These are phyloP conservation scores for Schizotus pectinicornis DNA, from an alignment of 2,888 invertebrate species.

Conservation along the genomic window DNA sequence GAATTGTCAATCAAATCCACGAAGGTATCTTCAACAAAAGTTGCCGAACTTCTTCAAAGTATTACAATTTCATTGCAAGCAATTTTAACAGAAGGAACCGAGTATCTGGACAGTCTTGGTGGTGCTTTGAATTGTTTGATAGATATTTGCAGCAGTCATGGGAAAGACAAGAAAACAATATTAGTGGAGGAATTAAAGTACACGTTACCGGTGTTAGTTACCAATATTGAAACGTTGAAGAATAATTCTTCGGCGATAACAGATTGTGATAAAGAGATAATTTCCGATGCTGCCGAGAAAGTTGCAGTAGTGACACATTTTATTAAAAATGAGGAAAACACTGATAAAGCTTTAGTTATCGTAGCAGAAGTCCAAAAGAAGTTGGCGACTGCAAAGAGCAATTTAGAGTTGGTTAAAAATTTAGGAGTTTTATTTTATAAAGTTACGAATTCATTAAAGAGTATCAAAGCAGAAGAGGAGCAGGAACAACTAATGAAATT, in stretches of 20 bases:
- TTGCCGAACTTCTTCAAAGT: not conserved
- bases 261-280: conserved; percentile 6
- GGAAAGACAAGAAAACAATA: not conserved
- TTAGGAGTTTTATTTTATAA: conserved; percentile 38
- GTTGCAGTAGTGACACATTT: conserved; percentile 22
- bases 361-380: conserved; percentile 3
- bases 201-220: conserved; percentile 15
- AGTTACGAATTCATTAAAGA: conserved; percentile 33
- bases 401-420: conserved; percentile 34
- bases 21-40: not conserved
- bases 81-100: not conserved
- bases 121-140: not conserved
- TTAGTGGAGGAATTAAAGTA: conserved; percentile 14
- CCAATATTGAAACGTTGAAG: not conserved
- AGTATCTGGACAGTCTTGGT: not conserved
- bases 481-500: conserved; percentile 36
- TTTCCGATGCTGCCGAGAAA: conserved; percentile 32
- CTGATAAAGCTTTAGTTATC: conserved; percentile 1
- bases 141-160: not conserved
- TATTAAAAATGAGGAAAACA: conserved; percentile 4
- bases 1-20: not conserved
- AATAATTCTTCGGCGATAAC: not conserved
- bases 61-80: not conserved
- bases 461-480: conserved; percentile 37
- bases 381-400: conserved; percentile 10